Evolutionary conservation across 2,113 vertebrate species (phyloP).

Genomic region (Meriones unguiculatus): DNA sequence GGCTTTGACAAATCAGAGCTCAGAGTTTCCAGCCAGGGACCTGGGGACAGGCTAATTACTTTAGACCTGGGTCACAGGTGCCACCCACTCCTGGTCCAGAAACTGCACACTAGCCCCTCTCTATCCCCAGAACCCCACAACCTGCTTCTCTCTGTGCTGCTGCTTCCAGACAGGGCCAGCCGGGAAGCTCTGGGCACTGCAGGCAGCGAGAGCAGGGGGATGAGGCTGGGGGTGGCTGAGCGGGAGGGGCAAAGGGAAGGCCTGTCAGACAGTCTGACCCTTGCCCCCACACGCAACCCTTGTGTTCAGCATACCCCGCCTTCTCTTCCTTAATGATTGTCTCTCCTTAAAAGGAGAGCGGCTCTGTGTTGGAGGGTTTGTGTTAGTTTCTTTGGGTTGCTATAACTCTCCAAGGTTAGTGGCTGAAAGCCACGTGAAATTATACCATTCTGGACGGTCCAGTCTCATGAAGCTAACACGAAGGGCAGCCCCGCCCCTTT

Average conservation of each 20-base stretch:
- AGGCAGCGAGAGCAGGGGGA: neutral
- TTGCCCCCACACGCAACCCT: neutral
- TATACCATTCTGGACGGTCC: neutral
- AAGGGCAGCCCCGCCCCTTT: neutral
- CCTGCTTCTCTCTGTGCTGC: neutral
- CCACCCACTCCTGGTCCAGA: neutral
- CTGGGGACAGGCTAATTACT: neutral
- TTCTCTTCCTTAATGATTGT: neutral
- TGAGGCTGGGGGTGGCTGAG: no score
- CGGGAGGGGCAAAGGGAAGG: neutral
- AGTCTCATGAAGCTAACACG: neutral
- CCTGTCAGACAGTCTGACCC: neutral
- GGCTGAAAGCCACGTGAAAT: neutral
- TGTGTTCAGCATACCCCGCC: neutral
- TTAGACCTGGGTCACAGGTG: neutral
- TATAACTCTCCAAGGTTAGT: neutral
- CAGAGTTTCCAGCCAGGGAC: neutral
- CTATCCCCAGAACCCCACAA: rapidly evolving
- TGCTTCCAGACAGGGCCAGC: neutral
- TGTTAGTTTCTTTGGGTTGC: neutral
- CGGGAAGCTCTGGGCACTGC: neutral
- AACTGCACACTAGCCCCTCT: no score
- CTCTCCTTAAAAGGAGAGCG: neutral
- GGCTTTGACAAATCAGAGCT: neutral
- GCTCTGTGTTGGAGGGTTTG: neutral